Evolutionary conservation across 2,113 vertebrate genomes (phyloP), one percentile per base, ranked within the genome.

Genomic region (Cyanistes caeruleus): DNA sequence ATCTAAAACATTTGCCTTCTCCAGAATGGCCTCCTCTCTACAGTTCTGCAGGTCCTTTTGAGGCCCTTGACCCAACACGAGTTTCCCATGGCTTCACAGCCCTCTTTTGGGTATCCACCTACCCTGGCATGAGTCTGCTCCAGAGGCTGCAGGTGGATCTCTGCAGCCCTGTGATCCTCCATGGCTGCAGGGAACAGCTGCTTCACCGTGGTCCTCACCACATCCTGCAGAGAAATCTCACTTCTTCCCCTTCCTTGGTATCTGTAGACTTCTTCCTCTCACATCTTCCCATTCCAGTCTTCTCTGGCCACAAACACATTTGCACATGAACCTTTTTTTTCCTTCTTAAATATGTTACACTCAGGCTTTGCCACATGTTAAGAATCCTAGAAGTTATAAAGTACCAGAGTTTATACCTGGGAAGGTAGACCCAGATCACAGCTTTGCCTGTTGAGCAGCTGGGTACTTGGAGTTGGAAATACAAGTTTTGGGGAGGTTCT

Each of bases 91-190:
- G 7, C 2, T 46, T 52, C 60, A n/a, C 23, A 75, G 46, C 6
- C 23, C 19, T 59, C 11, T 14, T 37, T 17, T 28, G 6, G 23
- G 13, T 20, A 46, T 25, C 22, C 18, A 9, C 15, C 22, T 20
- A 1, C 59, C 20, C 22, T 28, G 12, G 7, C 0, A 0, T 0
- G 0, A 33, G 23, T 52, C 28, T 59, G 23, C 52, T 52, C 11
- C 27, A 5, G 4, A 19, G 39, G 28, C 46, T 75, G 51, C 31
- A 20, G 35, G 58, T 31, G 35, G 30, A 56, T 72, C 41, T 49
- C 35, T 49, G 16, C 17, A 14, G 2, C 9, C 31, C 30, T 5
- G 3, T 6, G 10, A 4, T 13, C 8, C 48, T 48, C n/a, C 48
- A 8, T 20, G n/a, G 41, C 65, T 25, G 10, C 55, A 62, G 46